Base-by-base conservation (phyloP, 2,113 vertebrate genomes). In the Murina feae region DNA sequence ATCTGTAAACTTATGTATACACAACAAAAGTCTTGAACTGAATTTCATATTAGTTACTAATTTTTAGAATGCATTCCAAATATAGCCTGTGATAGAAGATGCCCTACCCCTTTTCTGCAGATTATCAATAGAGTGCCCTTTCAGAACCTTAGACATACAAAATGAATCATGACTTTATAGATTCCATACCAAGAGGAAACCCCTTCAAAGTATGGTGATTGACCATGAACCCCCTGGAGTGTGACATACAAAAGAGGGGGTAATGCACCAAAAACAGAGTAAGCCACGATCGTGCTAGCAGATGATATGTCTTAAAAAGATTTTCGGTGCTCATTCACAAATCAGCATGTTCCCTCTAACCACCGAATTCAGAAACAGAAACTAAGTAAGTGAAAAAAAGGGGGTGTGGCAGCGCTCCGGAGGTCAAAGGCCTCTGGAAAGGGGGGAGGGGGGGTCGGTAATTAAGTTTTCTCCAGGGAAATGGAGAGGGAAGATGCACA, bases 11-110 rank as follows among this genome's bases (percentile, higher is more conserved):
- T 35, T 47, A 35, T 18, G 16, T 75, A 83, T 53, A 96, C 93
- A 89, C 39, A 49, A 58, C 55, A 2, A 47, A 94, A 92, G 6
- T 82, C 53, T 66, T 65, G 58, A 49, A 30, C 16, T 55, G 37
- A 37, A 68, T 53, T 95, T 85, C 20, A 39, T 79, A 89, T 79
- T 69, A 88, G 47, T 55, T 86, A 81, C 17, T 85, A 76, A 55
- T 65, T 79, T 94, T 95, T 84, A 47, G 20, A 58, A 88, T 44
- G n/a, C 86, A 92, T 87, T 95, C 32, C 42, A 91, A 92, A 83
- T 68, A 69, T 23, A 81, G 28, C 5, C n/a, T 63, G 18, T 69
- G 35, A 83, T 9, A 83, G 20, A 82, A 88, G n/a, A 89, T 84
- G 25, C 2, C 32, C 44, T 89, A 63, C 16, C 12, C 82, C n/a